A percentile compares a stretch with the other conserved stretches of the same genome.
Evolutionary conservation across 2,797 vertebrate genomes (phyloP).

Genomic region (Rhabdophis nuchalis): DNA sequence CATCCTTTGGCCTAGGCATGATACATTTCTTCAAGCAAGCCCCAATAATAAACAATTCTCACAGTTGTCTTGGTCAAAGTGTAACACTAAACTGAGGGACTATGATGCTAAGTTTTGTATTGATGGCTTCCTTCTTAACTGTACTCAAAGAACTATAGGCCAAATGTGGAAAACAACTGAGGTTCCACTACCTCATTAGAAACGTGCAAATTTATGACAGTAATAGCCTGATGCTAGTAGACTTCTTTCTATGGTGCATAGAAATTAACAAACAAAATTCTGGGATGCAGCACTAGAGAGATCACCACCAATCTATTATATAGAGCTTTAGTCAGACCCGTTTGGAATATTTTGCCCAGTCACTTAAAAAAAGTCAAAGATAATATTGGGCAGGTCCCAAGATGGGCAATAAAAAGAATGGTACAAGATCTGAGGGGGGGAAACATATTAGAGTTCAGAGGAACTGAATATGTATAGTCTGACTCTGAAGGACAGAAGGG

Average conservation of each 20-base stretch:
- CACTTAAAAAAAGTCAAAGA: not conserved
- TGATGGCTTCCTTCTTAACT: not conserved
- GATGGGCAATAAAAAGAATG: not conserved
- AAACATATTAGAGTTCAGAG: not conserved
- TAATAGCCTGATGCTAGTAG: not conserved
- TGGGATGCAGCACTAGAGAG: not conserved
- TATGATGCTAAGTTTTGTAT: not conserved
- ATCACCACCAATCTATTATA: not conserved
- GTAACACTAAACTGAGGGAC: rapidly evolving
- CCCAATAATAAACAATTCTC: not conserved
- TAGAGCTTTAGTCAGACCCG: not conserved
- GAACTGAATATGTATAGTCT: not conserved
- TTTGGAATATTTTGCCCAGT: not conserved
- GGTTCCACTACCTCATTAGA: slow-evolving; percentile 27
- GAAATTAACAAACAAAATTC: not conserved
- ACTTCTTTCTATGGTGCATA: not conserved
- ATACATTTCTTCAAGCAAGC: rapidly evolving
- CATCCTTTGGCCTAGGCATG: not conserved
- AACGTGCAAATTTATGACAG: not conserved
- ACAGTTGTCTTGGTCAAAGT: not conserved
- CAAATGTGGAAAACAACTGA: not conserved
- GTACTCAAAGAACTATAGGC: not conserved
- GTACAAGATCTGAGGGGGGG: not conserved
- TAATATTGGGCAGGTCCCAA: not conserved
- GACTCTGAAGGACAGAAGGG: not conserved